Evolutionary conservation across 2,797 vertebrate species (phyloP), one percentile per base, ranked within the genome.

Genomic region (Dallia pectoralis): DNA sequence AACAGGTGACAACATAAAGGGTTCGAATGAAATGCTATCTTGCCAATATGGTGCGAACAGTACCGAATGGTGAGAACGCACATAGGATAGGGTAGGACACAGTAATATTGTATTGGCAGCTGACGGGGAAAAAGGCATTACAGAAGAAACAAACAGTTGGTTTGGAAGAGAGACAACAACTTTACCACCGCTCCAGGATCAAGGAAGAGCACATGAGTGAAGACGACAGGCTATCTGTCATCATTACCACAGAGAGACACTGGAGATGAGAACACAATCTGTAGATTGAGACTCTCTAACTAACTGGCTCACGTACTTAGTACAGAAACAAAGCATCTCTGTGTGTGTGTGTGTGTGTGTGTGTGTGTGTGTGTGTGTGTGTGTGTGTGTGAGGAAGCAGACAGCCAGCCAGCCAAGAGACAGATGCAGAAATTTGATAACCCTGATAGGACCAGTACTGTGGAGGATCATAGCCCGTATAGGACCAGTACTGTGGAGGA

Each of bases 71-170:
- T 27, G 19, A 59, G 25, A 25, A 59, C n/a, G 12, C 22, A 56
- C 32, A 30, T 30, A 63, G 2, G 40, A 44, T 44, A 12, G 11
- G 2, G 12, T 44, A 11, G 40, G 40, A 44, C 40, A 44, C 40
- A 44, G 12, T 11, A 44, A 44, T 44, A 44, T 44, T 44, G 40
- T 44, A 44, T 44, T 44, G 40, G 33, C 33, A 36, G n/a, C n/a
- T 36, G 40, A 11, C 1, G 40, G 40, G 40, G 40, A 73, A 61
- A 56, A 79, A 4, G 27, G 15, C 67, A 70, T 83, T 78, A 77
- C 65, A 71, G 75, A 40, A 69, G 67, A 78, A 82, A 75, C 62
- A 78, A 77, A 77, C 79, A 84, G 83, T 77, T 74, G 80, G 78
- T 40, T 65, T 78, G 75, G 70, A 73, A 78, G 75, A 82, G 22